phyloP scores from a whole-genome alignment of 2,113 vertebrate genomes.

The Sceloporus tristichus region DNA sequence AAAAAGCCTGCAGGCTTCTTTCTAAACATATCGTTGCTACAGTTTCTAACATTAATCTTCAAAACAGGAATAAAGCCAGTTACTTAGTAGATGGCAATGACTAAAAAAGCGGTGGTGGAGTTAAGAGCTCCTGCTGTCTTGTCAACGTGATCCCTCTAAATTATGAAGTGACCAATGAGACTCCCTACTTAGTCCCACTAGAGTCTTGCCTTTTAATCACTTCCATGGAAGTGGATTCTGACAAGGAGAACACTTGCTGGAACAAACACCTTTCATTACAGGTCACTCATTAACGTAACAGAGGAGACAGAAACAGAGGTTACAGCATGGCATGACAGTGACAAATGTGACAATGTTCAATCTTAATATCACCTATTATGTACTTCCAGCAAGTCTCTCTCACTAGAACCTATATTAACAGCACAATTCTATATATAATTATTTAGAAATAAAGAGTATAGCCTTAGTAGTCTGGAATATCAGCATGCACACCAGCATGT shows the following conservation, averaged over 20 bases:
- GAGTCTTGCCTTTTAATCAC: conserved; percentile 54
- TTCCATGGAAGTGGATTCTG: conserved; percentile 57
- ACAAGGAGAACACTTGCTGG: conserved; percentile 53
- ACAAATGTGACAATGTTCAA: conserved; percentile 12
- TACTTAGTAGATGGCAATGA: not conserved
- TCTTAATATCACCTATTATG: not conserved
- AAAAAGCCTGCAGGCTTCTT: conserved; percentile 14
- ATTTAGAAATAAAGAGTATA: not conserved
- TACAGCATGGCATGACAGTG: conserved; percentile 22
- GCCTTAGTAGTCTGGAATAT: too few relatives aligned
- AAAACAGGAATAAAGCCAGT: not conserved
- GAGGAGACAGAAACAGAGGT: conserved; percentile 6
- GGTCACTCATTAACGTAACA: conserved; percentile 30
- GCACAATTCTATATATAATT: not conserved
- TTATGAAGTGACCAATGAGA: conserved; percentile 8
- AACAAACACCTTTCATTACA: conserved; percentile 51
- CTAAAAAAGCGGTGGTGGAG: not conserved
- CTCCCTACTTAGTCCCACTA: not conserved
- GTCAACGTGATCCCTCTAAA: conserved; percentile 33
- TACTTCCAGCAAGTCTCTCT: not conserved
- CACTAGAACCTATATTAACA: not conserved
- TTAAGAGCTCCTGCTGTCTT: conserved; percentile 25
- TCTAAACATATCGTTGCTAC: not conserved
- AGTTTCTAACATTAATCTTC: conserved; percentile 18
- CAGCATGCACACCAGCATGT: too few relatives aligned